These are phyloP conservation scores for Novumbra hubbsi DNA, from an alignment of 2,797 vertebrate genomes.

Conservation along the genomic window DNA sequence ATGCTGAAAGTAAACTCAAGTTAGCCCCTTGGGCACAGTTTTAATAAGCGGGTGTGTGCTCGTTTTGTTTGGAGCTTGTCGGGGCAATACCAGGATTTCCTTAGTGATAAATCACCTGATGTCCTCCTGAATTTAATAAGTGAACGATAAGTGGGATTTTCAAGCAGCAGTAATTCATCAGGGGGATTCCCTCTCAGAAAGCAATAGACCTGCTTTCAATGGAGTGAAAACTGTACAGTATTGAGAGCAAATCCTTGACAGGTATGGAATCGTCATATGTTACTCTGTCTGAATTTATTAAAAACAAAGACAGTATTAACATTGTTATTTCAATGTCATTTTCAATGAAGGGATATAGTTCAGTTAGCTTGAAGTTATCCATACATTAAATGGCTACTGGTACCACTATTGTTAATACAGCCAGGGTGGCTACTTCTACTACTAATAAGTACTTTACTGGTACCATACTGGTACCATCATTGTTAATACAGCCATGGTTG, in stretches of 20 bases:
- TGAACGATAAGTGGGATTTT: conserved; percentile 28
- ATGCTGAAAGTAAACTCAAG: conserved; percentile 41
- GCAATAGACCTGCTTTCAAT: background rate
- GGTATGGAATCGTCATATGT: background rate
- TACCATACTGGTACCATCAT: too few species aligned
- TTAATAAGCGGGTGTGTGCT: conserved; percentile 46
- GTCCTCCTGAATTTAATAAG: conserved; percentile 42
- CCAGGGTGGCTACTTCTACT: background rate
- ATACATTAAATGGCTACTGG: background rate
- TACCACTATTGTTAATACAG: background rate
- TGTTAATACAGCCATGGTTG: too few species aligned
- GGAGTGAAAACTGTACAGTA: background rate
- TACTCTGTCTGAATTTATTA: background rate
- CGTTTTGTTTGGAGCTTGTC: conserved; percentile 38
- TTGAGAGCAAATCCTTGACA: background rate
- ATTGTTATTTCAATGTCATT: background rate
- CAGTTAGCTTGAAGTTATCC: background rate
- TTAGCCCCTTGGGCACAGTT: conserved; percentile 42
- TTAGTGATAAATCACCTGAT: conserved; percentile 52
- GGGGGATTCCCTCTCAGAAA: conserved; percentile 17
- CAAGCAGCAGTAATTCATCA: conserved; percentile 20
- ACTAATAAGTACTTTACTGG: too few species aligned
- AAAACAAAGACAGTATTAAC: background rate
- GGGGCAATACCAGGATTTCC: conserved; percentile 40
- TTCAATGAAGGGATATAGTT: background rate